phyloP scores from a whole-genome alignment of 2,888 invertebrate genomes.

The Pammene aurita region DNA sequence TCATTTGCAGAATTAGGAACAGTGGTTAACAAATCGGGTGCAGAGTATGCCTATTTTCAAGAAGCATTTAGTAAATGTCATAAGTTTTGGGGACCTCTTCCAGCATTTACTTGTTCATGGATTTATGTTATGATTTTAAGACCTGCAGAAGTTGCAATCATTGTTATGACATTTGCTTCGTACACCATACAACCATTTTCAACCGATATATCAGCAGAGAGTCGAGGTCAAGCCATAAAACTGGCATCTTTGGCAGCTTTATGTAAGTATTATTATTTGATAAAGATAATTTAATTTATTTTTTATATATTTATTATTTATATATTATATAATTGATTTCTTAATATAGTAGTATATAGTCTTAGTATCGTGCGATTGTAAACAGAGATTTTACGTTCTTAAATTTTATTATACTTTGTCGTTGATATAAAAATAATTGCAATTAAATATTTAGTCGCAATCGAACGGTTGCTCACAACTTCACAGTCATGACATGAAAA shows the following conservation, averaged over 20 bases:
- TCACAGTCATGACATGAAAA: too few species aligned
- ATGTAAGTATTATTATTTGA: constrained; percentile 72
- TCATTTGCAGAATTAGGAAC: constrained; percentile 92
- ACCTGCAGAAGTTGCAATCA: constrained; percentile 91
- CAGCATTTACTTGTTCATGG: constrained; percentile 90
- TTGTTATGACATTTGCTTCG: constrained; percentile 89
- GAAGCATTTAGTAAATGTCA: constrained; percentile 88
- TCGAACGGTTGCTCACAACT: too few species aligned
- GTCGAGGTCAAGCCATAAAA: constrained; percentile 82
- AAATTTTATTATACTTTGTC: too few species aligned
- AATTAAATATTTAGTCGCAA: too few species aligned
- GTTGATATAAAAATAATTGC: too few species aligned
- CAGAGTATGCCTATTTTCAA: constrained; percentile 91
- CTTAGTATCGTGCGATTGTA: too few species aligned
- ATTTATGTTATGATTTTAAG: constrained; percentile 88
- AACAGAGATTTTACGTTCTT: too few species aligned
- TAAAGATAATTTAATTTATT: too few species aligned
- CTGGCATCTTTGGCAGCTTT: constrained; percentile 85
- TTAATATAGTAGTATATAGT: too few species aligned
- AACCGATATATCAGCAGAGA: constrained; percentile 66
- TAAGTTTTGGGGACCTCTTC: constrained; percentile 87
- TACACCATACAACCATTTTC: constrained; percentile 87
- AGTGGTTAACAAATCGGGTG: constrained; percentile 90
- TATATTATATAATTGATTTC: too few species aligned
- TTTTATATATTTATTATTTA: too few species aligned